Base-by-base conservation (phyloP, 2,797 vertebrate species). In the Ctenochaetus hawaiiensis region DNA sequence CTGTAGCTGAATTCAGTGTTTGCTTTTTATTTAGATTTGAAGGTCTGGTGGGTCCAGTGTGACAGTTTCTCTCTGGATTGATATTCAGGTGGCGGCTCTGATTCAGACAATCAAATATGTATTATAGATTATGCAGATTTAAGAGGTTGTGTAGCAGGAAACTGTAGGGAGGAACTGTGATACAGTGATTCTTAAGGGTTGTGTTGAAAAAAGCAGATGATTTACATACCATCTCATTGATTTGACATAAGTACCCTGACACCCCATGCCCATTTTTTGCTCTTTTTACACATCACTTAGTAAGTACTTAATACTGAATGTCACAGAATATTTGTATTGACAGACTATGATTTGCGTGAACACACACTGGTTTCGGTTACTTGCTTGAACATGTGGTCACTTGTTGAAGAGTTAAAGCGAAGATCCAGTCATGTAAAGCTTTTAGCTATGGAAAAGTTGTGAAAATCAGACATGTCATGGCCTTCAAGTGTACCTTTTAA, bases 91-190 rank as follows among this genome's bases (percentile, higher is more conserved):
- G 78, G 82, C 10, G 30, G 75, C 64, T 75, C 80, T 64, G 79
- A 87, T 82, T 83, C 67, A 87, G 95, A 96, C 95, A 95, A 95
- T 95, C 94, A 95, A 86, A 91, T 66, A 75, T 90, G 80, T 88
- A 81, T 73, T 39, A 85, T 57, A 77, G 77, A 71, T 81, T 69
- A 83, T 84, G 85, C 70, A 81, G 78, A 85, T 83, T 77, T 80
- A 74, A 54, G 71, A 75, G 65, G 77, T 45, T 61, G 66, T 79
- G 70, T 79, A 67, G 82, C 83, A 72, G 75, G 75, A 80, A 68
- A 59, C 62, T 20, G 67, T 63, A 11, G 39, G 73, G 68, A 77
- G 75, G 66, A 69, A 67, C 73, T 43, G 48, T 51, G 45, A 68
- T 20, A 48, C 85, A 82, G 83, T 81, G 73, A 84, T 78, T 84